Evolutionary conservation across 2,797 vertebrate species (phyloP), one percentile per base, ranked within the genome.

Genomic region (Chelidonichthys spinosus): DNA sequence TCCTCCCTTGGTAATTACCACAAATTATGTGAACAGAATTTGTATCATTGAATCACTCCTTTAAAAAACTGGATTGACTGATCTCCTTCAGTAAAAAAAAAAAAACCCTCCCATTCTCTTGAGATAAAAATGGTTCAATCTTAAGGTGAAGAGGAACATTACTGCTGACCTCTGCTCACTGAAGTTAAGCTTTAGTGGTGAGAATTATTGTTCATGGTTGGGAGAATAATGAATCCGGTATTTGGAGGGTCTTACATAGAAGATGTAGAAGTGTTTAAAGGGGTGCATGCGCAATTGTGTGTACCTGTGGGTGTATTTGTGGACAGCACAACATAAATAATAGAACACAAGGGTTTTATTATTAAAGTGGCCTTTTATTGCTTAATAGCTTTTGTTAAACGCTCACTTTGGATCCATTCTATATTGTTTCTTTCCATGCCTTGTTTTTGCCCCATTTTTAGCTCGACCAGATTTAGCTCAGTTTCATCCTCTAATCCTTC

Each of bases 401-500:
- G 79, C 67, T 81, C 78, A 54, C 54, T 72, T 88, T 88, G 67
- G 85, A 88, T 89, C 75, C 59, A 40, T 87, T 90, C 72, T 73
- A 80, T 83, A 84, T 79, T 85, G 81, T 90, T 92, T 90, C 86
- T 83, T 89, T 80, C 72, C 54, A 63, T 80, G 76, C 78, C 83
- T 85, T 90, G 85, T 88, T 90, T 86, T 85, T 85, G 70, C 72
- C 79, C 87, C 72, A 53, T 92, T 94, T 92, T 89, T 84, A 78
- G 84, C 85, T 81, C 56, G 66, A 68, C 70, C 88, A 89, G 91
- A 92, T 94, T 93, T 91, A 92, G 89, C 90, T 83, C 78, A 46
- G 82, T 93, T 92, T 92, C 90, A 89, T 92, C 85, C 86, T 81
- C 80, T 94, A 93, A 95, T 94, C 93, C 91, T 56, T 85, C 89